A percentile compares a stretch with the other conserved stretches of the same genome.
These are phyloP conservation scores for Petrolisthes manimaculis DNA, from an alignment of 2,888 invertebrate genomes.

Conservation along the genomic window DNA sequence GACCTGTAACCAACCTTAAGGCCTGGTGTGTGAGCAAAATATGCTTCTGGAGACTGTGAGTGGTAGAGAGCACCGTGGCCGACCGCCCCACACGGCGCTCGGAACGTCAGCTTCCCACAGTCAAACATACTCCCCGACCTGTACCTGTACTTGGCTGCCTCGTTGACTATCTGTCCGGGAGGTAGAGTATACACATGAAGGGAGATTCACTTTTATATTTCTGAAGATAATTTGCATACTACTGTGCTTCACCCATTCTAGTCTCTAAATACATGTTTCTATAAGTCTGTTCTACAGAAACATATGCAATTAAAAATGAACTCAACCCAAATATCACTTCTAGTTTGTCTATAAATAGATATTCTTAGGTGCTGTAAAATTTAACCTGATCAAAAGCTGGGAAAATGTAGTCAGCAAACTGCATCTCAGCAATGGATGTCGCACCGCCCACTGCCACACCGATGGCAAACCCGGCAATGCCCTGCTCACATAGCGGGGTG, in stretches of 20 bases:
- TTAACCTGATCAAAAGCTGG: constrained; percentile 97
- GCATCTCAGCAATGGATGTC: constrained; percentile 98
- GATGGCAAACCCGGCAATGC: constrained; percentile 97
- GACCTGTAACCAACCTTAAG: constrained; percentile 77
- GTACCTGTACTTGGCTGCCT: constrained; percentile 95
- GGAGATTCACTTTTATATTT: neutral
- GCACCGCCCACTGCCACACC: constrained; percentile 90
- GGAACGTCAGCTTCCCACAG: constrained; percentile 90
- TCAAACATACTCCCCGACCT: constrained; percentile 90
- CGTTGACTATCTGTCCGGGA: constrained; percentile 72
- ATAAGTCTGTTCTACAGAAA: neutral
- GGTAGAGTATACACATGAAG: neutral
- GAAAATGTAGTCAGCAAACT: constrained; percentile 99
- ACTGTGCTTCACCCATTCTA: neutral
- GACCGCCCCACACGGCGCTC: constrained; percentile 96
- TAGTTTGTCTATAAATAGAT: too few species aligned
- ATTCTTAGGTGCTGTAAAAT: neutral
- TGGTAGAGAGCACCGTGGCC: constrained; percentile 98
- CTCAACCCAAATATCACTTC: neutral
- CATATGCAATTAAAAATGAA: neutral
- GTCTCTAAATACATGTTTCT: neutral
- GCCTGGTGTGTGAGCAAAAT: constrained; percentile 96
- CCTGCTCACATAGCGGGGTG: constrained; percentile 95
- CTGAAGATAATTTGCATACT: neutral
- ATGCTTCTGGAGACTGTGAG: constrained; percentile 94